These are phyloP conservation scores for Tetramorium simillimum DNA, from an alignment of 1,140 invertebrate genomes.

Conservation along the genomic window DNA sequence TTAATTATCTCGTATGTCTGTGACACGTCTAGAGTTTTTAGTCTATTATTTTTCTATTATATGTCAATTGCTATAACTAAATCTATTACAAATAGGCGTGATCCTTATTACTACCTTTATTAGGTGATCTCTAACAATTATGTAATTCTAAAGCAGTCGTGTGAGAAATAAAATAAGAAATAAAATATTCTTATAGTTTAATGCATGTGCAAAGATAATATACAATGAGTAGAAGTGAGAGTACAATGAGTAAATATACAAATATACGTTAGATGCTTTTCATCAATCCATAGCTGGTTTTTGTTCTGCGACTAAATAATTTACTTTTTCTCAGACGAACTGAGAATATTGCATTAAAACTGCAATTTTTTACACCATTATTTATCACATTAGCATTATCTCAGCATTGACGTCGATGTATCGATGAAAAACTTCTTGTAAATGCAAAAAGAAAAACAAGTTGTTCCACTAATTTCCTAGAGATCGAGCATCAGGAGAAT, in stretches of 20 bases:
- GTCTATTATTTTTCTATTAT: too few species aligned
- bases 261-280: neutral
- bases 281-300: neutral
- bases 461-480: neutral
- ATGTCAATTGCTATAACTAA: too few species aligned
- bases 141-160: neutral
- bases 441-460: neutral
- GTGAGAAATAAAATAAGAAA: neutral
- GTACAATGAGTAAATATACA: neutral
- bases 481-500: neutral
- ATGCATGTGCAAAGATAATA: neutral
- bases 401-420: neutral
- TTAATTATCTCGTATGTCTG: neutral
- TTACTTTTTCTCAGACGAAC: neutral
- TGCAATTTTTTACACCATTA: neutral
- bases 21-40: too few species aligned
- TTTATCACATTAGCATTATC: neutral
- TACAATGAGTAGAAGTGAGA: neutral
- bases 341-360: neutral
- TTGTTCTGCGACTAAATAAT: neutral
- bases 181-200: constrained; percentile 16
- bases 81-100: neutral
- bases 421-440: neutral
- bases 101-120: neutral
- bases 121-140: neutral